Evolutionary conservation across 2,797 vertebrate species (phyloP).

Genomic region (Chiroxiphia lanceolata): DNA sequence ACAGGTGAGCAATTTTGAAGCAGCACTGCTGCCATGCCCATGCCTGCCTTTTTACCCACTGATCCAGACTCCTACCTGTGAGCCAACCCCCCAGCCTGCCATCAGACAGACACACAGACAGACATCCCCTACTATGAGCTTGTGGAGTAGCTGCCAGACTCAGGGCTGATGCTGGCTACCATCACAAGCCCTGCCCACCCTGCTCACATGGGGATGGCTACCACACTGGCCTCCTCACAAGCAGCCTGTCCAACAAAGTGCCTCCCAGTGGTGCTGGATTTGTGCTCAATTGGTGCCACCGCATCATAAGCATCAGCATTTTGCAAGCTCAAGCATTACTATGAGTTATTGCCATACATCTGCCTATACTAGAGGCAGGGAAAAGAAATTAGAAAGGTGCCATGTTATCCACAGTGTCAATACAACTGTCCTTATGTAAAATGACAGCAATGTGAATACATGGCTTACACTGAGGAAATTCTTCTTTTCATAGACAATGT

Average conservation of each 20-base stretch:
- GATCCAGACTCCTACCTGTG: accelerated
- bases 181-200: background rate
- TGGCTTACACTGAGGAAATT: background rate
- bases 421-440: background rate
- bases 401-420: accelerated
- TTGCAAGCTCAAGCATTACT: background rate
- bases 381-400: background rate
- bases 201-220: background rate
- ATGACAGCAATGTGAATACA: background rate
- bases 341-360: too few relatives aligned
- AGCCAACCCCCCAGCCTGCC: background rate
- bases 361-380: background rate
- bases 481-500: background rate
- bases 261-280: background rate
- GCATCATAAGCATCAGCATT: background rate
- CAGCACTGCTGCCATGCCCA: background rate
- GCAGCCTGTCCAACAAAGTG: background rate
- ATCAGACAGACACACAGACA: background rate
- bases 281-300: background rate
- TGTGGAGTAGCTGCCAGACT: background rate
- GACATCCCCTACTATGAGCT: background rate
- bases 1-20: accelerated
- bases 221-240: accelerated
- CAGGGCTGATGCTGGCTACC: background rate
- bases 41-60: background rate